phyloP scores from a whole-genome alignment of 1,140 invertebrate species.

The Macrobrachium rosenbergii region DNA sequence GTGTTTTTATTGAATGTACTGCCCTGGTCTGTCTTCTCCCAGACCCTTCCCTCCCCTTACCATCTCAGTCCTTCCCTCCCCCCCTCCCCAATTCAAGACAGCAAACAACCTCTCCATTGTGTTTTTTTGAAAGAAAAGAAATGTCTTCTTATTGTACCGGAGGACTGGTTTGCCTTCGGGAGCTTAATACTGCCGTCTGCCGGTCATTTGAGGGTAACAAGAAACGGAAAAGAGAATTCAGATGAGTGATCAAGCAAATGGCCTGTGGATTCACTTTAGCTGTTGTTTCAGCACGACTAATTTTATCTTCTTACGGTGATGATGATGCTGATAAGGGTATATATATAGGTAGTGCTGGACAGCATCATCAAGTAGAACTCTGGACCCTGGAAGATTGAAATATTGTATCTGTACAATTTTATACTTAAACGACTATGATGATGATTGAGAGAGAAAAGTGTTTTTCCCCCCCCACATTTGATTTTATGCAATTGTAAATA shows the following conservation, averaged over 20 bases:
- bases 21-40: background rate
- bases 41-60: background rate
- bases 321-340: too few species aligned
- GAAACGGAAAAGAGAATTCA: too few species aligned
- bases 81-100: too few species aligned
- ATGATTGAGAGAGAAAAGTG: slow-evolving; percentile 27
- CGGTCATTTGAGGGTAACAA: slow-evolving; percentile 38
- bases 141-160: background rate
- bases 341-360: too few species aligned
- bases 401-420: slow-evolving; percentile 48
- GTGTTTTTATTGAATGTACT: too few species aligned
- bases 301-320: too few species aligned
- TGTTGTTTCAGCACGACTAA: too few species aligned
- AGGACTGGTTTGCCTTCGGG: background rate
- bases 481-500: slow-evolving; percentile 16
- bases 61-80: background rate
- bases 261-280: too few species aligned
- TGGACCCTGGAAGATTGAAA: too few species aligned
- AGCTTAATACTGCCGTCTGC: slow-evolving; percentile 49
- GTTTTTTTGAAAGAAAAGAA: background rate
- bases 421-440: slow-evolving; percentile 44
- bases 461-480: background rate
- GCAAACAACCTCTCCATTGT: too few species aligned
- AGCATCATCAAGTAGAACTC: too few species aligned
- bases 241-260: too few species aligned